phyloP scores from a whole-genome alignment of 2,888 invertebrate species.

The Altica lythri region DNA sequence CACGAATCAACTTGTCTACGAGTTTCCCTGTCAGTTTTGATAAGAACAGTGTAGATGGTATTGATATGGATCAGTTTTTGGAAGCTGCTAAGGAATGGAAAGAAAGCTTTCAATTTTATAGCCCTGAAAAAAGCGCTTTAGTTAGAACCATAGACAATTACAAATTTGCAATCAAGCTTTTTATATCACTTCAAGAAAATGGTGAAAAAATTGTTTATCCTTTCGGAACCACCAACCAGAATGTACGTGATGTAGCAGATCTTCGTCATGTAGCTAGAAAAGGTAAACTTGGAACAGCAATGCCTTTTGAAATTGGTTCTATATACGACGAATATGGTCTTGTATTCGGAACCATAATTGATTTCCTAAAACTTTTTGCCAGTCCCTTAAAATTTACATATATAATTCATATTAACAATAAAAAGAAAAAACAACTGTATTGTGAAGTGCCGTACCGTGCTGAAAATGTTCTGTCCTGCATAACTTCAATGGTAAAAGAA shows the following conservation, averaged over 20 bases:
- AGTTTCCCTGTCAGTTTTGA: conserved; percentile 14
- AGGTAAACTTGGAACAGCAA: neutral
- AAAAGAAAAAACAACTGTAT: neutral
- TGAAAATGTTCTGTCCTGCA: neutral
- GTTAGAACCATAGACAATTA: conserved; percentile 5
- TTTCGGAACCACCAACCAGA: conserved; percentile 8
- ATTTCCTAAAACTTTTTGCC: conserved; percentile 15
- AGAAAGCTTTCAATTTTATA: conserved; percentile 1
- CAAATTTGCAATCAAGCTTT: conserved; percentile 8
- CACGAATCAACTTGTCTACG: conserved; percentile 5
- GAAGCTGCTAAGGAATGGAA: conserved; percentile 12
- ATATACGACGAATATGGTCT: conserved; percentile 12
- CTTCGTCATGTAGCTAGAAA: conserved; percentile 5
- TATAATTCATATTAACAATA: conserved; percentile 15
- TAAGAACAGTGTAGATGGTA: conserved; percentile 5
- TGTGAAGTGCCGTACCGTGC: neutral
- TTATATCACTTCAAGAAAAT: conserved; percentile 19
- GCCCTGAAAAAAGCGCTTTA: conserved; percentile 1
- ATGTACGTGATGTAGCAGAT: neutral
- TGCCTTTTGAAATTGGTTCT: conserved; percentile 6
- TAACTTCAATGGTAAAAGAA: conserved; percentile 4
- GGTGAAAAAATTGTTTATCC: conserved; percentile 14
- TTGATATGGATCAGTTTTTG: conserved; percentile 8
- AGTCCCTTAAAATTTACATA: conserved; percentile 11
- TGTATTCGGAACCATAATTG: conserved; percentile 13